These are phyloP conservation scores for Leuciscus idus DNA, from an alignment of 2,113 vertebrate species.

Conservation along the genomic window DNA sequence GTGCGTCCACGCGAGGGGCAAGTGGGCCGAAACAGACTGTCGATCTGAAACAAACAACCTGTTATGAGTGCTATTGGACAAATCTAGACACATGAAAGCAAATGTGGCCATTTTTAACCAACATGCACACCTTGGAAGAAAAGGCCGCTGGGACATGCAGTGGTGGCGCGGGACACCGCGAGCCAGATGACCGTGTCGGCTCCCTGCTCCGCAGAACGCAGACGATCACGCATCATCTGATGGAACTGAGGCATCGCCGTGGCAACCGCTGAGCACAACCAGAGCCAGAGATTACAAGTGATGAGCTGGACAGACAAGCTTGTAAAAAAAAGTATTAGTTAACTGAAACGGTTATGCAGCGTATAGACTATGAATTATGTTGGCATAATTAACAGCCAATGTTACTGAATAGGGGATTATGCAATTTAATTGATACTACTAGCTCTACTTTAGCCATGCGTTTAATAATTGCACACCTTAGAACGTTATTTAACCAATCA, in stretches of 20 bases:
- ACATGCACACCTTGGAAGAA: slow-evolving; percentile 73
- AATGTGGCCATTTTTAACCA: neutral
- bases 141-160: slow-evolving; percentile 61
- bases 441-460: too few species aligned
- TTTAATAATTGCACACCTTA: too few species aligned
- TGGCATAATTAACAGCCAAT: too few species aligned
- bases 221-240: slow-evolving; percentile 69
- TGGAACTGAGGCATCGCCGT: slow-evolving; percentile 76
- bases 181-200: slow-evolving; percentile 74
- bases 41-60: slow-evolving; percentile 66
- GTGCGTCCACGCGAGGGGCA: slow-evolving; percentile 75
- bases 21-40: slow-evolving; percentile 65
- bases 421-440: neutral
- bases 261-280: slow-evolving; percentile 66
- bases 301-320: neutral
- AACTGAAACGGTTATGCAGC: neutral
- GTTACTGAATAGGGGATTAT: neutral
- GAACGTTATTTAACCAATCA: too few species aligned
- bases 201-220: slow-evolving; percentile 71
- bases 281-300: neutral
- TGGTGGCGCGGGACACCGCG: slow-evolving; percentile 64
- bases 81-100: neutral
- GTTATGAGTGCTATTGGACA: neutral
- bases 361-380: too few species aligned
- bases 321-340: neutral